These are phyloP conservation scores for Betta splendens DNA, from an alignment of 2,797 vertebrate genomes.

Conservation along the genomic window DNA sequence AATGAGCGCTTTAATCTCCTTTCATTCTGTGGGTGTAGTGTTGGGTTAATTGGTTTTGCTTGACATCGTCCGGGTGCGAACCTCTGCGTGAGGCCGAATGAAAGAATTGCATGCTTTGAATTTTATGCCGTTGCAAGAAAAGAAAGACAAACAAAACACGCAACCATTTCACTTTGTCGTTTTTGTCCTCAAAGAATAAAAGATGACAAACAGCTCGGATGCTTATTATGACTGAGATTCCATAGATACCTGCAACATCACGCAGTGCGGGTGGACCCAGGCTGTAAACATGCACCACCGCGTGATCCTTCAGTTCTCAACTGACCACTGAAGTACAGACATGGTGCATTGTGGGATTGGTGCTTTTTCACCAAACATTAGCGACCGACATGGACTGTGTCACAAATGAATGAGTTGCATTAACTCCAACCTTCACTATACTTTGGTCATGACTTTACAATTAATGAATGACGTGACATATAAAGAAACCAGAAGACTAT, in stretches of 20 bases:
- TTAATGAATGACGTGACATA: too few species aligned
- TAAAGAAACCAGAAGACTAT: conserved; percentile 28
- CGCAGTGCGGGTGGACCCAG: conserved; percentile 1
- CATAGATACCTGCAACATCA: conserved; percentile 3
- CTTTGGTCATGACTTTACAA: too few species aligned
- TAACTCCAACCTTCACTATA: conserved; percentile 7
- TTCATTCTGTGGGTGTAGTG: conserved; percentile 33
- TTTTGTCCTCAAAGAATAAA: too few species aligned
- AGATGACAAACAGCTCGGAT: not conserved
- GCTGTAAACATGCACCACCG: conserved; percentile 1
- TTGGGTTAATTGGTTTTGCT: conserved; percentile 49
- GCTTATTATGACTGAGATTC: not conserved
- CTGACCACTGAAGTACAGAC: too few species aligned
- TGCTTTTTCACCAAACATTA: too few species aligned
- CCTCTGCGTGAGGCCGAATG: conserved; percentile 17
- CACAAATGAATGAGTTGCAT: conserved; percentile 2
- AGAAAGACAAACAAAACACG: conserved; percentile 1
- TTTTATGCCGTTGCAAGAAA: conserved; percentile 17
- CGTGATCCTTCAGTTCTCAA: conserved; percentile 6
- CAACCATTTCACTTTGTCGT: conserved; percentile 3
- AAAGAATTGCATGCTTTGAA: conserved; percentile 11
- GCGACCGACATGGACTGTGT: too few species aligned
- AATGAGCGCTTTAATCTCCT: conserved; percentile 64
- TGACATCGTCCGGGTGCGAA: conserved; percentile 32
- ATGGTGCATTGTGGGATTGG: too few species aligned